Base-by-base conservation (phyloP, 2,888 invertebrate genomes). In the Steinernema carpocapsae region DNA sequence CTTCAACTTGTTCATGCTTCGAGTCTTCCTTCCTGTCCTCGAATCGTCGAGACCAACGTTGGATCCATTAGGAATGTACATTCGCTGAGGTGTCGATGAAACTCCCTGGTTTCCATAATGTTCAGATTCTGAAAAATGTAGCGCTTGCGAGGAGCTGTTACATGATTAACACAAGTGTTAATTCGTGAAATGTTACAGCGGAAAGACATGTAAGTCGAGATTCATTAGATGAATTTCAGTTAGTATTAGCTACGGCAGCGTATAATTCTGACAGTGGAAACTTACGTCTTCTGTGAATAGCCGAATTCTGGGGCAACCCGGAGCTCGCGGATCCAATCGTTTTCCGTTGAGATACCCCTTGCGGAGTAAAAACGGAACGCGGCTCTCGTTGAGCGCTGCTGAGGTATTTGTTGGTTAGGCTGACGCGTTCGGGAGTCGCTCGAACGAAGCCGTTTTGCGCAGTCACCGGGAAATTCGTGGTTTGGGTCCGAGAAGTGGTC, bases 341-440 rank as follows among this genome's bases (percentile, higher is more conserved):
- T 19, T 64, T 64, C 17, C 64, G 64, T 32, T 64, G 64, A 4
- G 4, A 2, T 2, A 24, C 26, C 56, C 24, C 56, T 24, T 56
- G 56, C 1, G 56, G 56, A 24, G 56, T 56, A 19, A 56, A 56
- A 6, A 56, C 56, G 32, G 64, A 64, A 6, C 64, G 64, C 1
- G 64, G 64, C 32, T 64, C 56, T 4, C 56, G 64, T 17, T 26
- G 64, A 1, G 64, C 64, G 19, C 64, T 64, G 32, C 29, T 64
- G 64, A 64, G 64, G 64, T 64, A 64, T 26, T 64, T 64, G 64
- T 64, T 64, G 29, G 64, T 64, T 29, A 64, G 37, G 37, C 64
- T 64, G 19, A 64, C 32, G 17, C 64, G 24, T 32, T 64, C 64
- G 17, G 64, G 64, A 32, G 64, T 64, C 29, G 64, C 64, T 12